Base-by-base conservation (phyloP, 2,888 invertebrate genomes). In the Itoplectis maculator region DNA sequence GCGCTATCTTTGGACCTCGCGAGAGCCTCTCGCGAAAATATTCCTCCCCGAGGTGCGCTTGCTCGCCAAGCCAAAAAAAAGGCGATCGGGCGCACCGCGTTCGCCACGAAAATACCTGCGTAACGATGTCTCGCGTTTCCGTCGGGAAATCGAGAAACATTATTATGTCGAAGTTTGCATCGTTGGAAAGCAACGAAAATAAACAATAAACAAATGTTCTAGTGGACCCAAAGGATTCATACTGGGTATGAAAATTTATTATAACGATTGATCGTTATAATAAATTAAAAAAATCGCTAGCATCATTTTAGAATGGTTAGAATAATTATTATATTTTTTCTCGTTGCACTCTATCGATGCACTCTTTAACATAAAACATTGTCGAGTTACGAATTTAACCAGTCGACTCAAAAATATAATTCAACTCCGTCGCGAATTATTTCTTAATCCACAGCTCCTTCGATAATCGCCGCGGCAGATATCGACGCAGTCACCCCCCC, bases 1-100 rank as follows among this genome's bases (percentile, higher is more conserved):
- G 37, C 72, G 68, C 79, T 84, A 84, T 84, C 76, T 84, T 84
- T 76, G 76, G 76, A 82, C 76, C 73, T 49, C 59, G 20, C 68
- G 29, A 2, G 29, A 5, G 3, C 79, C 68, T 66, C 11, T 76
- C 68, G 72, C 73, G 11, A 74, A n/a, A 76, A 61, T 54, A 76
- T 81, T 47, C 63, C 59, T 13, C 42, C 47, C 29, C 42, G 61
- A 37, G 79, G 70, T 47, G 61, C 70, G 29, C 51, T n/a, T n/a
- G 51, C 42, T 63, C 45, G 11, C 37, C 59, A 54, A 72, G 69
- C 74, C 70, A 59, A 79, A 79, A 59, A 79, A 79, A 79, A 65
- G 49, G 74, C 70, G 29, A 63, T 59, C 13, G 35, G 54, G 7
- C 5, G 18, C 61, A 37, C 7, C 15, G 18, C 42, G 7, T 6